Evolutionary conservation across 23 tunicate genomes (phyloP).

Genomic region (Trididemnum nubilum): DNA sequence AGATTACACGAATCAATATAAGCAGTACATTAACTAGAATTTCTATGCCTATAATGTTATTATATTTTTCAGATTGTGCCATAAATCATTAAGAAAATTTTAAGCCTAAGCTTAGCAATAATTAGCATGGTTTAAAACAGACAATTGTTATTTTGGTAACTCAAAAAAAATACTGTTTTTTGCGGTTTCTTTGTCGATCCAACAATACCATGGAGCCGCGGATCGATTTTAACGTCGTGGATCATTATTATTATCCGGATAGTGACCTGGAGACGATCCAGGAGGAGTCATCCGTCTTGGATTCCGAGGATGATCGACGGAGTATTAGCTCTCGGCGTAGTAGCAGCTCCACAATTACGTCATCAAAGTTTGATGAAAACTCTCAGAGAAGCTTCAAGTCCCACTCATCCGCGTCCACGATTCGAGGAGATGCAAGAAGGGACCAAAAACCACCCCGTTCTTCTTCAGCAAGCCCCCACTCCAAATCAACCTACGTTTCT

Average conservation of each 20-base stretch:
- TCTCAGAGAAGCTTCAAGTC: background rate
- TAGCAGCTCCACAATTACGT: conserved; percentile 1
- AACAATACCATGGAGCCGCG: conserved; percentile 24
- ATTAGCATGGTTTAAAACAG: no score
- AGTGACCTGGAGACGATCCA: conserved; percentile 90
- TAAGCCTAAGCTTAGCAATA: no score
- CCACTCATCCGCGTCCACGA: background rate
- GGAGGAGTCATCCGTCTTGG: conserved; percentile 89
- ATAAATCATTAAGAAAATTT: no score
- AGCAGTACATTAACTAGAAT: no score
- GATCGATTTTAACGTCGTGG: conserved; percentile 21
- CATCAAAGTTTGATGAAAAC: background rate
- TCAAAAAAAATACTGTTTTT: no score
- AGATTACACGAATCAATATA: no score
- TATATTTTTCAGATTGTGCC: no score
- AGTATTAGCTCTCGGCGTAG: background rate
- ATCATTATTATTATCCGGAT: conserved; percentile 81
- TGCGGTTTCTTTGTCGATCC: no score
- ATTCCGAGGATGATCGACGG: conserved; percentile 68
- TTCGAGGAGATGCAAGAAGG: background rate
- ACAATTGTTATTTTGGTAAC: no score
- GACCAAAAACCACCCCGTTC: background rate
- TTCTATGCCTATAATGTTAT: no score
- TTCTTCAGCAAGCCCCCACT: background rate
- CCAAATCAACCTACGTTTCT: background rate